Evolutionary conservation across 1,140 invertebrate genomes (phyloP), one percentile per base, ranked within the genome.

Genomic region (Homalodisca vitripennis): DNA sequence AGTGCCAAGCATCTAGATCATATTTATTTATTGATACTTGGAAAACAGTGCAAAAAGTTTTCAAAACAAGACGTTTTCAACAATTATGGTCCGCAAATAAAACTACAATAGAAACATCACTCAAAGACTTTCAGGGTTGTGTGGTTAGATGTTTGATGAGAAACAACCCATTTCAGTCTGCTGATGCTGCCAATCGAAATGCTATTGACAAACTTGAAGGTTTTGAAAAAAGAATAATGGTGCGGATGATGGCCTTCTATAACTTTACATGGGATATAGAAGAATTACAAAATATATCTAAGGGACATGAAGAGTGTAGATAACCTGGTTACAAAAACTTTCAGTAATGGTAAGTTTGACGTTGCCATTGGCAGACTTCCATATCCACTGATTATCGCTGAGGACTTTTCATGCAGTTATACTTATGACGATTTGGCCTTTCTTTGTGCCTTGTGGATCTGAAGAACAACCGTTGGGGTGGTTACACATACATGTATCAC

Each of bases 21-120:
- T n/a, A n/a, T n/a, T n/a, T n/a, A 60, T 26, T 60, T 27, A 60
- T 60, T 27, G 55, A 60, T 26, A 60, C 26, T 26, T 60, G 55
- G 55, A 60, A 30, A 22, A 27, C 6, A 24, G 29, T 13, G 3
- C 10, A 6, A 10, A 60, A 60, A n/a, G 14, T 6, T 27, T 60
- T 60, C 26, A 26, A 6, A 13, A 60, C 12, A 24, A 24, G 10
- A 22, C 13, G 55, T 22, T 27, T 6, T 12, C 55, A 27, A 2
- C 22, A 51, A 51, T 20, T 20, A 51, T 51, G n/a, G 22, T 51
- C 17, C n/a, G 22, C n/a, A n/a, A n/a, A n/a, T n/a, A n/a, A n/a
- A n/a, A n/a, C n/a, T n/a, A n/a, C n/a, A n/a, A n/a, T n/a, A 51
- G 48, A 51, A 14, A n/a, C 22, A 51, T 22, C 22, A 6, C 17